These are phyloP conservation scores for Lasioglossum marginatum DNA, from an alignment of 2,888 invertebrate species.

Conservation along the genomic window DNA sequence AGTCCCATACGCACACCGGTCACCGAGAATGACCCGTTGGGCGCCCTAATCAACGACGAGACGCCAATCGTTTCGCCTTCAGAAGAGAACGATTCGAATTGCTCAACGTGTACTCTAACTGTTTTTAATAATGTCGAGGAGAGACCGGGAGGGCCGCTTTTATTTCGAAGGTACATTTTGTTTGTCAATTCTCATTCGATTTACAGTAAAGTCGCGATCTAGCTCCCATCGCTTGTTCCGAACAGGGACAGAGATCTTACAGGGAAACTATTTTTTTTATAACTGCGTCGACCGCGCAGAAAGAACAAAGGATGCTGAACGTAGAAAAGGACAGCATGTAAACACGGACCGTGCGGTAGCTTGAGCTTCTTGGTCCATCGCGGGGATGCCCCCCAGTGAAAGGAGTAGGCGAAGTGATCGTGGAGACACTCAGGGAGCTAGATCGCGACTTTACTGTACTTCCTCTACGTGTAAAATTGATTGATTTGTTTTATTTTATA, in stretches of 20 bases:
- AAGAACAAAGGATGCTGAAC: no score
- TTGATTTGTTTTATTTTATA: constrained; percentile 51
- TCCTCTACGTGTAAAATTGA: background rate
- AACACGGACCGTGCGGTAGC: no score
- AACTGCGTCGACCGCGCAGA: no score
- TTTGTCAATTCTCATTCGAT: background rate
- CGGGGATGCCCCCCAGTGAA: no score
- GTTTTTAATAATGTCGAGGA: constrained; percentile 81
- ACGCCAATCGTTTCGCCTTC: constrained; percentile 83
- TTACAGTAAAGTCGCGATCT: background rate
- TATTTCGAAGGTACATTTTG: constrained; percentile 79
- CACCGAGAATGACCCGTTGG: constrained; percentile 96
- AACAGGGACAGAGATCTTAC: no score
- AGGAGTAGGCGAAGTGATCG: no score
- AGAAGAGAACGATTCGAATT: constrained; percentile 83
- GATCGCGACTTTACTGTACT: no score
- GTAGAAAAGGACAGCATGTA: no score
- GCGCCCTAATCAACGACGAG: constrained; percentile 88
- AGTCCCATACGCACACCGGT: constrained; percentile 90
- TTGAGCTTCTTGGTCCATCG: no score
- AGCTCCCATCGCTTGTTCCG: no score
- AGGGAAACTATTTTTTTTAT: no score
- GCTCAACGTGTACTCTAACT: constrained; percentile 83
- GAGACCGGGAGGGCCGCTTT: constrained; percentile 82
- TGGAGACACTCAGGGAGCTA: no score